These are phyloP conservation scores for Delphinus delphis DNA, from an alignment of 2,113 vertebrate species.

Conservation along the genomic window DNA sequence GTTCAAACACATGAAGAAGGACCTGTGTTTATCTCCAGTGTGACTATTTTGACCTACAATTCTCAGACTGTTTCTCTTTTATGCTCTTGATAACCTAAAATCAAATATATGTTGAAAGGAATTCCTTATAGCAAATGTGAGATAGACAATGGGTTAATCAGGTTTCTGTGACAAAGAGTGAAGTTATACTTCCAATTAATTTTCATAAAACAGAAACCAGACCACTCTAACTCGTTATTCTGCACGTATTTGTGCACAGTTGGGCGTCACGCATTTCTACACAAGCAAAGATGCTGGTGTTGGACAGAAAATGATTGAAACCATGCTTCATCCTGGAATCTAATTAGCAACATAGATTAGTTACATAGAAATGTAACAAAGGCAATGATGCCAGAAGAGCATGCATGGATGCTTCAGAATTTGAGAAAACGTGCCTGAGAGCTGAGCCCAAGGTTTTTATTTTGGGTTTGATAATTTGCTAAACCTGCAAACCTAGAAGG, in stretches of 20 bases:
- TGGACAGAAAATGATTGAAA: slow-evolving; percentile 16
- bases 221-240: not conserved
- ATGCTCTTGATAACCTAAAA: slow-evolving; percentile 22
- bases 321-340: not conserved
- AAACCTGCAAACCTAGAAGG: slow-evolving; percentile 45
- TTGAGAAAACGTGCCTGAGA: not conserved
- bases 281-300: not conserved
- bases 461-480: slow-evolving; percentile 42
- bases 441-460: not conserved
- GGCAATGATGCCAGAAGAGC: not conserved
- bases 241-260: not conserved
- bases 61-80: not conserved
- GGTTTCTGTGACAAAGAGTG: slow-evolving; percentile 50
- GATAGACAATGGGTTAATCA: slow-evolving; percentile 29
- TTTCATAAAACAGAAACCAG: slow-evolving; percentile 23
- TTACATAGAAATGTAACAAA: slow-evolving; percentile 29
- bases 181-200: slow-evolving; percentile 59
- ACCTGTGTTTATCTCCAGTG: not conserved
- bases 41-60: not conserved
- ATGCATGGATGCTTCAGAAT: not conserved
- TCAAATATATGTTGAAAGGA: not conserved
- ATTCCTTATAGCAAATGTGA: slow-evolving; percentile 12
- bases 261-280: not conserved
- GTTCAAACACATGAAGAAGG: not conserved
- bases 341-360: slow-evolving; percentile 48